phyloP scores from a whole-genome alignment of 2,113 vertebrate species.

The Miniopterus natalensis region DNA sequence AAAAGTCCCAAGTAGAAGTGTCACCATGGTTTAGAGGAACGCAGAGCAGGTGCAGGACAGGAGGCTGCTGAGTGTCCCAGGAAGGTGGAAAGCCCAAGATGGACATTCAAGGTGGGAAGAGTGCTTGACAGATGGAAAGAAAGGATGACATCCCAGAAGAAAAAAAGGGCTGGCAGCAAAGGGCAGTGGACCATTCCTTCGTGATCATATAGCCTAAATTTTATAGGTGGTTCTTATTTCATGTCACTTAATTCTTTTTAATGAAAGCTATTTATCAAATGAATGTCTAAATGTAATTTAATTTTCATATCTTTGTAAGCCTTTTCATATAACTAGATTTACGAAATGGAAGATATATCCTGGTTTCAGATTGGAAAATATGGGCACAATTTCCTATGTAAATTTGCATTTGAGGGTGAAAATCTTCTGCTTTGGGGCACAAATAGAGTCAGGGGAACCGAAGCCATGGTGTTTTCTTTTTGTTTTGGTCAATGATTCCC shows the following conservation, averaged over 20 bases:
- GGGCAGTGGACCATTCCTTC: not conserved
- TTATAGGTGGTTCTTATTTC: not conserved
- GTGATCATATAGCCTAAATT: not conserved
- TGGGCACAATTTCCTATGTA: not conserved
- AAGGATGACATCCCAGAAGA: not conserved
- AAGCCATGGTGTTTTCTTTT: not conserved
- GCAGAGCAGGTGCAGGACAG: too few relatives aligned
- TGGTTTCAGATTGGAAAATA: slow-evolving; percentile 35
- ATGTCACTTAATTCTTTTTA: slow-evolving; percentile 23
- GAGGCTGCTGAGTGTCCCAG: not conserved
- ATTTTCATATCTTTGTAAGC: slow-evolving; percentile 3
- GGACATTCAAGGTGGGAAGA: not conserved
- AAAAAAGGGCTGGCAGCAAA: not conserved
- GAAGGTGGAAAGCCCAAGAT: not conserved
- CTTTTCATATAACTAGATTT: slow-evolving; percentile 24
- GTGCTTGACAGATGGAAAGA: not conserved
- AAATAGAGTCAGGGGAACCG: not conserved
- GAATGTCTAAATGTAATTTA: slow-evolving; percentile 40
- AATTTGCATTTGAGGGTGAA: not conserved
- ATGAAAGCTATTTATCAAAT: slow-evolving; percentile 19
- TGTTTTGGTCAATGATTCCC: not conserved
- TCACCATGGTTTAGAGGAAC: not conserved
- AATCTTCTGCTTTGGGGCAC: not conserved
- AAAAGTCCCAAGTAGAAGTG: too few relatives aligned
- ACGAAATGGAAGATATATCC: not conserved